Base-by-base conservation (phyloP, 2,888 invertebrate genomes). In the Vanessa cardui region DNA sequence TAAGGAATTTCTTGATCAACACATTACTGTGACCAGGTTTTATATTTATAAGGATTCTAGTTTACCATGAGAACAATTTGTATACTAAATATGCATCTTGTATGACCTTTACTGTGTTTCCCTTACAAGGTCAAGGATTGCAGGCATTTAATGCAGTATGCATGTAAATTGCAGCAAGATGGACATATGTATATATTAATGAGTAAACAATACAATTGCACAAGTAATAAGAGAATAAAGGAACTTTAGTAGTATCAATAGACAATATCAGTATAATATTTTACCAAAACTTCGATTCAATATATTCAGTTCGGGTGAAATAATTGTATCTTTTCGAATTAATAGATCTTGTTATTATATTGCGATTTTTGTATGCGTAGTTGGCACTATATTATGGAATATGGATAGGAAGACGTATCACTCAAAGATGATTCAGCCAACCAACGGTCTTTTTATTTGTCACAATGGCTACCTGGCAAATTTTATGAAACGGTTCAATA, bases 401-500 rank as follows among this genome's bases (percentile, higher is more conserved):
- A 66, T 72, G 76, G 39, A 78, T 76, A 79, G 73, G 73, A 73
- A 76, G 49, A 74, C 76, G 58, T 65, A 65, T 61, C 61, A 26
- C 50, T 61, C 62, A 26, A 50, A 74, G 82, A 80, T 82, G 83
- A 83, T 81, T 85, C 84, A 84, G 83, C 83, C 75, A 64, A 46
- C 26, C 50, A 76, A 74, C 77, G 73, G 70, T 79, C 75, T 78
- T 79, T 80, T 80, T 80, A 44, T 66, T 66, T 77, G 62, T 58
- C 26, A 64, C 50, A 81, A 85, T 83, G 82, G 83, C 83, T 80
- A 81, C 80, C 77, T 76, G 73, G 72, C 73, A 73, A 78, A 81
- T 82, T 84, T 77, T 78, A 80, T 84, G 82, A 83, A 87, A 86
- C 83, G 78, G 83, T 86, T 83, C 83, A 85, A 85, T 85, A 81